Base-by-base conservation (phyloP, 2,797 vertebrate genomes). In the Coregonus suidteri region DNA sequence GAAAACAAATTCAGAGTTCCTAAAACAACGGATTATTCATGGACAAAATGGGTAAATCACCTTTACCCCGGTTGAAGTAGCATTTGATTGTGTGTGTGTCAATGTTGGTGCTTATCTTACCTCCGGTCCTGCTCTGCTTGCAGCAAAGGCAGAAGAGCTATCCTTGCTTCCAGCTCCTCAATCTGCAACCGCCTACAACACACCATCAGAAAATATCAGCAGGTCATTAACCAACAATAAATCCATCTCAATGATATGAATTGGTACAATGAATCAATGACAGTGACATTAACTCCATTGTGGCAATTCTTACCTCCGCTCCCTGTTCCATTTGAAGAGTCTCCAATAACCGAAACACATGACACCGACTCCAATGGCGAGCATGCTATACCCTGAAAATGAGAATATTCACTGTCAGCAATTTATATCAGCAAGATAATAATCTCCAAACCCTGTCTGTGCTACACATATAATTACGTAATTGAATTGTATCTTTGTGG, bases 141-240 rank as follows among this genome's bases (percentile, higher is more conserved):
- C 65, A 99, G 64, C 56, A 98, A 93, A 0, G 97, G 98, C 88
- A 95, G 82, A 54, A 98, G 51, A 0, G 96, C 96, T 1, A 99
- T 90, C 31, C 96, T 94, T 1, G 96, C 86, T 81, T 99, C 97
- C 73, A 98, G 11, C 0, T 99, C 96, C 91, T 99, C 98, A 14
- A 99, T 96, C 73, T 90, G 94, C 76, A 97, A 77, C 56, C 96
- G 96, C 80, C 97, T 98, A 91, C 0, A 30, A 76, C 65, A 78
- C 6, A 87, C 7, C n/a, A 37, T 3, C 37, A 70, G 11, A 68
- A 16, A n/a, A 66, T 1, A 54, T 66, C 25, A 66, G 13, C 56
- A 66, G 14, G 16, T 62, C 9, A 6, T 62, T 3, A 25, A 35
- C 4, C 52, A 54, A n/a, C 31, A 9, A 20, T 47, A 47, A 47